Evolutionary conservation across 1,140 invertebrate species (phyloP).

Genomic region (Paraescarpia echinospica): DNA sequence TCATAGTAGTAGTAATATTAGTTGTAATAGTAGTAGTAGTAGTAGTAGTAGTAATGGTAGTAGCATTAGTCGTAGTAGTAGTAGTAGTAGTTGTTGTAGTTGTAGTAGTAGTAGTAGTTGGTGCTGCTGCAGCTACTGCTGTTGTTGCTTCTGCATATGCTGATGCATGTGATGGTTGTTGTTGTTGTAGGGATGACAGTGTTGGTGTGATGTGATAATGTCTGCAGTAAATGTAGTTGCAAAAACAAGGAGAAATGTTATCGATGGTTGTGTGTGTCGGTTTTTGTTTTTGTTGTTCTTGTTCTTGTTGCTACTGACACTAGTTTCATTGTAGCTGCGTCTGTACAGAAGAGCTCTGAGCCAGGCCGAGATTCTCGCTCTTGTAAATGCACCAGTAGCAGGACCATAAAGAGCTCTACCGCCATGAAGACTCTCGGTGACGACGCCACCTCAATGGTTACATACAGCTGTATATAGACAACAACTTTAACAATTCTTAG

Average conservation of each 20-base stretch:
- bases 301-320: neutral
- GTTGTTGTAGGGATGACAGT: too few relatives aligned
- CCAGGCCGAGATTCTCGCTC: neutral
- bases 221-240: too few relatives aligned
- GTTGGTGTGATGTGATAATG: too few relatives aligned
- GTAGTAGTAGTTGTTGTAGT: neutral
- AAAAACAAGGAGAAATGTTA: too few relatives aligned
- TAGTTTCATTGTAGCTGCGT: neutral
- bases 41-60: neutral
- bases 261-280: neutral
- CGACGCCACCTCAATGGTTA: neutral
- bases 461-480: neutral
- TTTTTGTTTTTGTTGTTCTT: neutral
- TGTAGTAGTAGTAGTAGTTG: too few relatives aligned
- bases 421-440: too few relatives aligned
- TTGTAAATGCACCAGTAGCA: neutral
- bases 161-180: too few relatives aligned
- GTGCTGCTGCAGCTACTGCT: too few relatives aligned
- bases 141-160: too few relatives aligned
- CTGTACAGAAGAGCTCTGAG: neutral
- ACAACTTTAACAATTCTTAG: neutral
- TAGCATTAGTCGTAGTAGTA: neutral
- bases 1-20: neutral
- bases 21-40: neutral
- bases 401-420: neutral